Conservation (phyloP, 2,113 vertebrate species). For the Bujurquina vittata region DNA sequence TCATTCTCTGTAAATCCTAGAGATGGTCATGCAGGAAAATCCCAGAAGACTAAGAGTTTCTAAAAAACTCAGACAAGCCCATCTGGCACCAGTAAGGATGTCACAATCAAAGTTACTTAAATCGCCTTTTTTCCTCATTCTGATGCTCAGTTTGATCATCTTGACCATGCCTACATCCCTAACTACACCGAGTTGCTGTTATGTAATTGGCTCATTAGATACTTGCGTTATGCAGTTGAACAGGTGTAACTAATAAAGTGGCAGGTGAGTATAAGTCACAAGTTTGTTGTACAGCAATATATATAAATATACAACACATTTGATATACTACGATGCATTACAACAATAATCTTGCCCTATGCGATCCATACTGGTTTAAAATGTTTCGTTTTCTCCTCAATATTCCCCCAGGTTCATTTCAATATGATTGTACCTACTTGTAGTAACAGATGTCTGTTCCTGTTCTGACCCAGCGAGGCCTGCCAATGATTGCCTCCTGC, state of each 20-base stretch:
- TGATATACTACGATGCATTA: neutral
- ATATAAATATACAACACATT: neutral
- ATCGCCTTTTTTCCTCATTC: neutral
- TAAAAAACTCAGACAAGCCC: too few relatives aligned
- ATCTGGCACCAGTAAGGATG: too few relatives aligned
- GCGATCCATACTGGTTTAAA: neutral
- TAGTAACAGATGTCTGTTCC: conserved; percentile 98
- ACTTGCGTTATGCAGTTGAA: too few relatives aligned
- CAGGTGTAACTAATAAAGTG: neutral
- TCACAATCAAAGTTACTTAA: too few relatives aligned
- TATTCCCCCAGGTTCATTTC: neutral
- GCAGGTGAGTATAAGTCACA: neutral
- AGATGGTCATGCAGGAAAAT: too few relatives aligned
- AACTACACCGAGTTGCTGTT: neutral
- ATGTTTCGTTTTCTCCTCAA: neutral
- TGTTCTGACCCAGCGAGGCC: conserved; percentile 90
- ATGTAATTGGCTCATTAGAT: neutral
- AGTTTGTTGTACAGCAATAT: neutral
- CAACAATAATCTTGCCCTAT: neutral
- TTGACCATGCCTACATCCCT: neutral
- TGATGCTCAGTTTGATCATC: neutral
- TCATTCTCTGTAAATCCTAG: too few relatives aligned
- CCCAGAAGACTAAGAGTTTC: too few relatives aligned
- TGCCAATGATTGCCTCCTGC: conserved; percentile 90
- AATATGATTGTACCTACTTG: conserved; percentile 85